Conservation (phyloP, 2,113 vertebrate genomes). For the Sturnus vulgaris region DNA sequence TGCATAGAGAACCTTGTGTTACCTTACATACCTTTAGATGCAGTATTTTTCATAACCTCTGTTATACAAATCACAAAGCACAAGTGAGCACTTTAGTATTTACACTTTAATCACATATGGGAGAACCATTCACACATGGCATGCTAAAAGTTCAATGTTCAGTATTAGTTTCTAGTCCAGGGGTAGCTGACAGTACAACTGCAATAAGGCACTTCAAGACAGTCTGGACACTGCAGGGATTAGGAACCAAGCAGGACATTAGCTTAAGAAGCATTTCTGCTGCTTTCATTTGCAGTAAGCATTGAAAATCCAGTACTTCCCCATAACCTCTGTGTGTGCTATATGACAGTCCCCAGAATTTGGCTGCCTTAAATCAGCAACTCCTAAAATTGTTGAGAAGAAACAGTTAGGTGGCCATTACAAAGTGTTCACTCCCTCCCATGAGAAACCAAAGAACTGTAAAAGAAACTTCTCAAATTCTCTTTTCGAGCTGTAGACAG, state of each 20-base stretch:
- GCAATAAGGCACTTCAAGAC: not conserved
- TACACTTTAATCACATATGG: not conserved
- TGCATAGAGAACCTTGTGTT: not conserved
- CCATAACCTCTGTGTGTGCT: fast-evolving
- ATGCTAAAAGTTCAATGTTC: not conserved
- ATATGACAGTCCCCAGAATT: not conserved
- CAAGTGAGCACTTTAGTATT: not conserved
- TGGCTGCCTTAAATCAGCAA: not conserved
- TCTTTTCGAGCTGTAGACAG: not conserved
- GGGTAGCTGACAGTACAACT: not conserved
- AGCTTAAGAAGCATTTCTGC: not conserved
- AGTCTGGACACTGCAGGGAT: not conserved
- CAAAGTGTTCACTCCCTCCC: fast-evolving
- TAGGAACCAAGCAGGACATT: not conserved
- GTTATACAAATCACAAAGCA: not conserved
- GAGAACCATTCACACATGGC: not conserved
- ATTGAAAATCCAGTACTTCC: not conserved
- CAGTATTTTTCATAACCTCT: not conserved
- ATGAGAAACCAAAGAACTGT: not conserved
- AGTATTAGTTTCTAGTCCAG: not conserved
- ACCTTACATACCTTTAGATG: not conserved
- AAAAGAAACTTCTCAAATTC: not conserved
- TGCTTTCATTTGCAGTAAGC: not conserved
- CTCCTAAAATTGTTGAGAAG: not conserved
- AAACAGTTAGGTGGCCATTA: not conserved